Evolutionary conservation across 2,888 invertebrate species (phyloP).

Genomic region (Pharmacophagus antenor): DNA sequence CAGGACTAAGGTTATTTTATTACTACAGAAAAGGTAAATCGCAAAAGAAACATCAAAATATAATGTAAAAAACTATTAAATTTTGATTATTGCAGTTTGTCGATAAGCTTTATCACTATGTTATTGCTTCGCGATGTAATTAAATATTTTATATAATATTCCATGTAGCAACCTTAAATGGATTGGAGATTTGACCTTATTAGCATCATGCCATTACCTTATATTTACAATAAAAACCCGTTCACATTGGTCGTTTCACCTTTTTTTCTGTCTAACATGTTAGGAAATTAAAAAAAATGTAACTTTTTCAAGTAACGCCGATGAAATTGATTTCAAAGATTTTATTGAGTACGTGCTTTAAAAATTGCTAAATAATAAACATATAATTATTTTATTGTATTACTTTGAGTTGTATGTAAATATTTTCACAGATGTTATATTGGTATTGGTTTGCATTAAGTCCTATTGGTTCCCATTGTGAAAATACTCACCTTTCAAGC

Average conservation of each 20-base stretch:
- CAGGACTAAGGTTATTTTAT: background rate
- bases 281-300: background rate
- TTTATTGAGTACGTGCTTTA: no score
- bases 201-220: background rate
- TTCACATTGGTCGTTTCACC: background rate
- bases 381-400: no score
- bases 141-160: background rate
- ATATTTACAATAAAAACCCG: background rate
- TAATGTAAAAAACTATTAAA: no score
- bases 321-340: no score
- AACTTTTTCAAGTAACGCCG: background rate
- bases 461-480: conserved; percentile 19
- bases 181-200: background rate
- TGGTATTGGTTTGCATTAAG: conserved; percentile 3
- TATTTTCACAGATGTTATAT: background rate
- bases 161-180: background rate
- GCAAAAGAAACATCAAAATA: background rate
- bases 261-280: background rate
- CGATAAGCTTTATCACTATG: no score
- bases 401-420: no score
- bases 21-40: background rate
- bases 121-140: no score
- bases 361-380: no score
- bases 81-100: no score
- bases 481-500: conserved; percentile 37